A percentile compares a stretch with the other conserved stretches of the same genome.
Evolutionary conservation across 2,888 invertebrate genomes (phyloP).

Genomic region (Lasioglossum malachurum): DNA sequence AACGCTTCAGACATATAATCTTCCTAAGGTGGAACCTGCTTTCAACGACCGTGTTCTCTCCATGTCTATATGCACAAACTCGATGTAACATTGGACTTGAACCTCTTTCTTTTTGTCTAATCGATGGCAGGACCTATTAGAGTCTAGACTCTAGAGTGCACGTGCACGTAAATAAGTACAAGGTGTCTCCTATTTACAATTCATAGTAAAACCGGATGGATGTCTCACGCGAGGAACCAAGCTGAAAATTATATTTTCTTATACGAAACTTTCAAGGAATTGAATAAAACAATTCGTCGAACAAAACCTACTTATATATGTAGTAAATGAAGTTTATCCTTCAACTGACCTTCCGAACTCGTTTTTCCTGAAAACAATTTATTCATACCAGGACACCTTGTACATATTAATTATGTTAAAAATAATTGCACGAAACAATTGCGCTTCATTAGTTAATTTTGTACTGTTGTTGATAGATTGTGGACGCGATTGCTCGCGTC

Average conservation of each 20-base stretch:
- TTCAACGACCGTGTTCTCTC: not conserved
- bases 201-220: not conserved
- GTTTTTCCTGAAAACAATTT: not conserved
- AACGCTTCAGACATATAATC: constrained; percentile 30
- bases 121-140: constrained; percentile 40
- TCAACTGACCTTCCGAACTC: not conserved
- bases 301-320: too few species aligned
- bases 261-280: not conserved
- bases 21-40: not conserved
- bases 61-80: constrained; percentile 27
- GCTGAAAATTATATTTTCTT: not conserved
- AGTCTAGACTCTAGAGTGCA: not conserved
- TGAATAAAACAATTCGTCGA: not conserved
- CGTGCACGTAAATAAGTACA: not conserved
- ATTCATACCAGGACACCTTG: not conserved
- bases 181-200: not conserved
- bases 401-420: not conserved
- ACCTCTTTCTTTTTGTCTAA: constrained; percentile 54
- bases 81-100: constrained; percentile 53
- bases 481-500: not conserved
- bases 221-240: not conserved
- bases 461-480: not conserved
- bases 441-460: not conserved
- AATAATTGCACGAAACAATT: not conserved
- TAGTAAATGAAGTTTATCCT: not conserved